phyloP scores from a whole-genome alignment of 1,140 invertebrate species.

The Drosophila neocordata region DNA sequence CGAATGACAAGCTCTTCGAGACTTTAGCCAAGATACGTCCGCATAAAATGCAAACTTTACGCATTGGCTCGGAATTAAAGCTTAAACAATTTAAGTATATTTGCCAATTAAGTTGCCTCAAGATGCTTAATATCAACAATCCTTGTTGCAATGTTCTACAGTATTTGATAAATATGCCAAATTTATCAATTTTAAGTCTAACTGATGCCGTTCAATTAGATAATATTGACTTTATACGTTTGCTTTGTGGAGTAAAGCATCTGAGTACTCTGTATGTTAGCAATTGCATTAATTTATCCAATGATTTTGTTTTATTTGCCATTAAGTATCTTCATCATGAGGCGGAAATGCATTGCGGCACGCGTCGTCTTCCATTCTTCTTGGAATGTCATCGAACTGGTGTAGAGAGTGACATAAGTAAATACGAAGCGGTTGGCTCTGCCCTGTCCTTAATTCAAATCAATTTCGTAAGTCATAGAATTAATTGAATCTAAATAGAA shows the following conservation, averaged over 20 bases:
- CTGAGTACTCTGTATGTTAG: slow-evolving; percentile 17
- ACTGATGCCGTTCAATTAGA: background rate
- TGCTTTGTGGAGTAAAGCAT: slow-evolving; percentile 15
- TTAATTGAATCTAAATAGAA: background rate
- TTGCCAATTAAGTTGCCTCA: background rate
- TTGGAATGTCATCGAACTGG: background rate
- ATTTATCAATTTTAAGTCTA: slow-evolving; percentile 15
- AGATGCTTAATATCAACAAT: slow-evolving; percentile 14
- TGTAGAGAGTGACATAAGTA: background rate
- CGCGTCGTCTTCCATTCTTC: slow-evolving; percentile 18
- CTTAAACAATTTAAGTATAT: background rate
- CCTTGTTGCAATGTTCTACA: background rate
- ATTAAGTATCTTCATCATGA: slow-evolving; percentile 13
- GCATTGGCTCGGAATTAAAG: slow-evolving; percentile 18
- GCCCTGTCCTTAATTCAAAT: background rate
- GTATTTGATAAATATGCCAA: background rate
- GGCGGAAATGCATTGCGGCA: background rate
- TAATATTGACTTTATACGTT: slow-evolving; percentile 8
- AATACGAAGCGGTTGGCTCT: background rate
- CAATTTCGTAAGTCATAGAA: background rate
- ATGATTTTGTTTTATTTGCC: slow-evolving; percentile 15
- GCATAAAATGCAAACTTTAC: background rate
- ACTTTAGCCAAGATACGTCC: slow-evolving; percentile 22
- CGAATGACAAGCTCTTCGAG: slow-evolving; percentile 13
- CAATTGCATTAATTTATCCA: slow-evolving; percentile 1